Conservation (phyloP, 2,113 vertebrate species). For the Centropus bengalensis region DNA sequence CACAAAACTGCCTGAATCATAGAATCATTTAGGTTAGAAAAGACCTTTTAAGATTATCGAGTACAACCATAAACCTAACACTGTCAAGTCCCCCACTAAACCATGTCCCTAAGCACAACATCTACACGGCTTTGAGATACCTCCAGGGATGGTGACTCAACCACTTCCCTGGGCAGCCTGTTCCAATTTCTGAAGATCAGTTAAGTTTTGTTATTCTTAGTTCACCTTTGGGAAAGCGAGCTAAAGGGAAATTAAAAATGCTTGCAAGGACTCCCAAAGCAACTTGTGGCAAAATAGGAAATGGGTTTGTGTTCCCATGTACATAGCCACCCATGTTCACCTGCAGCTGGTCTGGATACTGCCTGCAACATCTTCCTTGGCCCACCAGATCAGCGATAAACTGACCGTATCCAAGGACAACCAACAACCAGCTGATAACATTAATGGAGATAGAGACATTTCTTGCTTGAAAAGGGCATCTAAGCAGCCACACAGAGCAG, state of each 20-base stretch:
- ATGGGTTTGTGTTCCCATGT: background rate
- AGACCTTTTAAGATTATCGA: too few relatives aligned
- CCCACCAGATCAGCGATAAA: background rate
- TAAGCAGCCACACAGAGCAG: background rate
- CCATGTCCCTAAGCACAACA: too few relatives aligned
- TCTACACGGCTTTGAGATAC: too few relatives aligned
- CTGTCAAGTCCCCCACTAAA: too few relatives aligned
- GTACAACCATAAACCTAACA: too few relatives aligned
- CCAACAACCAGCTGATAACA: background rate
- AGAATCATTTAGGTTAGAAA: too few relatives aligned
- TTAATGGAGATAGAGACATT: background rate
- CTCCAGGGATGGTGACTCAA: too few relatives aligned
- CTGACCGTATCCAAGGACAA: background rate
- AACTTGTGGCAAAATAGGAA: background rate
- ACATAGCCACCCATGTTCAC: background rate
- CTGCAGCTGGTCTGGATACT: background rate
- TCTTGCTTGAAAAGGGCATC: background rate
- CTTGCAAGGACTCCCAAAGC: background rate
- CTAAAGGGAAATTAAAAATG: slow-evolving; percentile 6
- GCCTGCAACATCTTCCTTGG: background rate
- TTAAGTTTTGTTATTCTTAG: background rate
- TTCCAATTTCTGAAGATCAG: background rate
- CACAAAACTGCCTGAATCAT: background rate
- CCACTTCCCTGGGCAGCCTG: too few relatives aligned
- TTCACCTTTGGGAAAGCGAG: background rate